phyloP scores from a whole-genome alignment of 1,140 invertebrate species.

The Lerema accius region DNA sequence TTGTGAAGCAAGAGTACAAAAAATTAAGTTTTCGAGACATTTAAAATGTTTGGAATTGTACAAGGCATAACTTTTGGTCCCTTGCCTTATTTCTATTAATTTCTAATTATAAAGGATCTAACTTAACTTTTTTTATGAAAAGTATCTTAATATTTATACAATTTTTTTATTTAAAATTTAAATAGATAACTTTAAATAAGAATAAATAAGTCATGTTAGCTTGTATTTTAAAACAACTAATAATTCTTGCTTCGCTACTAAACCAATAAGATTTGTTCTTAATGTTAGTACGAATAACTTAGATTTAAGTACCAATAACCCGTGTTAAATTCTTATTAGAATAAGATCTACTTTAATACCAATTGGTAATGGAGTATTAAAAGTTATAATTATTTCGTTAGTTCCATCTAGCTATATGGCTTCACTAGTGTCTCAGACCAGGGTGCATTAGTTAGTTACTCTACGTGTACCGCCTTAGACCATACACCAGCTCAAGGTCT shows the following conservation, averaged over 20 bases:
- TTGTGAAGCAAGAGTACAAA: background rate
- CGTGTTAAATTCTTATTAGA: too few relatives aligned
- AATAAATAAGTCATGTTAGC: background rate
- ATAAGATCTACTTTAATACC: too few relatives aligned
- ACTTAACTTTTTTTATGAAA: too few relatives aligned
- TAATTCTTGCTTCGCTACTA: background rate
- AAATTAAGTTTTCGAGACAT: background rate
- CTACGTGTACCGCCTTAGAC: background rate
- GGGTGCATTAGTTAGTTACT: background rate
- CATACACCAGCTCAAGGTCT: conserved; percentile 16
- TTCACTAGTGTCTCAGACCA: background rate
- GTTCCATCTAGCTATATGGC: too few relatives aligned
- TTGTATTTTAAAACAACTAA: background rate
- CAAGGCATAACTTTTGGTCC: background rate
- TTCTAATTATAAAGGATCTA: too few relatives aligned
- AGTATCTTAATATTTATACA: too few relatives aligned
- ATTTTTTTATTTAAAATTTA: too few relatives aligned
- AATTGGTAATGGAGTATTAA: too few relatives aligned
- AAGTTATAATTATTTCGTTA: too few relatives aligned
- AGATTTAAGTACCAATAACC: too few relatives aligned
- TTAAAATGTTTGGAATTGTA: background rate
- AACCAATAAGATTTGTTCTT: background rate
- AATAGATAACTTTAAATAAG: too few relatives aligned
- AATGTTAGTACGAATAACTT: too few relatives aligned
- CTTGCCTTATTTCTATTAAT: background rate